Evolutionary conservation across 2,797 vertebrate species (phyloP).

Genomic region (Avahi laniger): DNA sequence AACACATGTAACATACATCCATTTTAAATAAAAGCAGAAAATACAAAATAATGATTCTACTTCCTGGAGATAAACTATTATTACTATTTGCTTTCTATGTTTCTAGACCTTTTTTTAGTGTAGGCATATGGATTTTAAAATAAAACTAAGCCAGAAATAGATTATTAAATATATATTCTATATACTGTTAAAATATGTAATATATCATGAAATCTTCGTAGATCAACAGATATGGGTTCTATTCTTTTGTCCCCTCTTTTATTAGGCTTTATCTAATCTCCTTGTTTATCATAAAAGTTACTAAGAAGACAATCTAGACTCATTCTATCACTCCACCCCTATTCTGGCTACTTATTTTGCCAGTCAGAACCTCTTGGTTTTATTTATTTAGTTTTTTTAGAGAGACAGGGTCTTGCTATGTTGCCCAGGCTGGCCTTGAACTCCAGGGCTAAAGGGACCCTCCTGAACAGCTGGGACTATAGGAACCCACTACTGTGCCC

Average conservation of each 20-base stretch:
- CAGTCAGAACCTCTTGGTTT: background rate
- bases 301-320: background rate
- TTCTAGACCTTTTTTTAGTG: background rate
- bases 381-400: background rate
- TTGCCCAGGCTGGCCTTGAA: background rate
- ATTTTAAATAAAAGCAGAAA: slow-evolving; percentile 36
- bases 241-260: background rate
- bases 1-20: background rate
- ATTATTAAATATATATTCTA: background rate
- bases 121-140: slow-evolving; percentile 17
- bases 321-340: background rate
- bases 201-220: background rate
- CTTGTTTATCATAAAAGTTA: background rate
- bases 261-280: background rate
- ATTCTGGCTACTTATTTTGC: background rate
- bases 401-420: background rate
- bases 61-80: background rate
- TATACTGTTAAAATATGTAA: background rate
- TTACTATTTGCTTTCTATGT: background rate
- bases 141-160: slow-evolving; percentile 19
- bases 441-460: background rate
- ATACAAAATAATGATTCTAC: background rate
- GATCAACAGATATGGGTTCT: background rate
- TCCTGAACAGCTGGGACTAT: background rate
- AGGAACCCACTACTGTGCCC: background rate